phyloP scores from a whole-genome alignment of 2,888 invertebrate genomes.

The Timandra comae region DNA sequence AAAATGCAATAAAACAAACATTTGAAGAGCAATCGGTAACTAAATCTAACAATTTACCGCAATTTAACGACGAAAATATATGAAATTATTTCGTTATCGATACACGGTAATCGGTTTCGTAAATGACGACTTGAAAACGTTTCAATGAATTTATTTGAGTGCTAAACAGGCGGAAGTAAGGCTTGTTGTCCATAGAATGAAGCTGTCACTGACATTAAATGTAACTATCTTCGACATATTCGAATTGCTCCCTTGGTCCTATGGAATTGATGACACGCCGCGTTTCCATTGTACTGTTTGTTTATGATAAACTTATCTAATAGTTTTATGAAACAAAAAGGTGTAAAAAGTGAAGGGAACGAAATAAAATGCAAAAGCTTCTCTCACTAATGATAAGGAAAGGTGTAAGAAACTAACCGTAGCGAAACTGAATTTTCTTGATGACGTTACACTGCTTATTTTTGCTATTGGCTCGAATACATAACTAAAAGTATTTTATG shows the following conservation, averaged over 20 bases:
- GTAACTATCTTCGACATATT: conserved; percentile 51
- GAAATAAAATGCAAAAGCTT: too few species aligned
- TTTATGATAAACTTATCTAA: too few species aligned
- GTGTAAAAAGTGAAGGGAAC: too few species aligned
- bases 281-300: conserved; percentile 33
- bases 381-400: too few species aligned
- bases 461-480: too few species aligned
- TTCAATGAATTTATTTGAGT: conserved; percentile 30
- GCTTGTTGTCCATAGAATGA: conserved; percentile 35
- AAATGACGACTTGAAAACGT: conserved; percentile 22
- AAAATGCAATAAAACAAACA: too few species aligned
- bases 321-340: too few species aligned
- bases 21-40: conserved; percentile 27
- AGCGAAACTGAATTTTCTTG: too few species aligned
- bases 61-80: conserved; percentile 32
- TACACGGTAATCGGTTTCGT: conserved; percentile 22
- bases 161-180: conserved; percentile 40
- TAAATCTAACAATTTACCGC: conserved; percentile 31
- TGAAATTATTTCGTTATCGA: conserved; percentile 23
- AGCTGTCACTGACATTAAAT: conserved; percentile 48
- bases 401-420: too few species aligned
- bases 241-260: conserved; percentile 31
- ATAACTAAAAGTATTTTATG: too few species aligned
- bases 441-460: too few species aligned
- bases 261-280: conserved; percentile 21